Base-by-base conservation (phyloP, 2,888 invertebrate genomes). In the Phasia obesa region DNA sequence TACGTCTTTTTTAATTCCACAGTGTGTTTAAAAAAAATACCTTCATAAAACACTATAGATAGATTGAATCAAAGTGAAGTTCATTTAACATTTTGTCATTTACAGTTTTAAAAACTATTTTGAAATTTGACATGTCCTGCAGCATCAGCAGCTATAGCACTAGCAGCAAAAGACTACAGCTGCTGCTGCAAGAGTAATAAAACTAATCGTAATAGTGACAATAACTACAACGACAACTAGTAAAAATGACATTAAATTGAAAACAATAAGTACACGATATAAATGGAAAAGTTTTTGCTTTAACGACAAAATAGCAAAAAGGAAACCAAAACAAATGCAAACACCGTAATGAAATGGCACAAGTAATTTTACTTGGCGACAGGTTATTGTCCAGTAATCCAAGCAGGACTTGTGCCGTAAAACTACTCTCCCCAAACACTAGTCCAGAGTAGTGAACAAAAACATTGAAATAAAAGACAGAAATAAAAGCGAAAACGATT, bases 71-170 rank as follows among this genome's bases (percentile, higher is more conserved):
- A 19, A 75, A 47, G 86, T 87, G 87, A 88, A 88, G 86, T 87
- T 86, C 87, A 88, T 89, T 90, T 88, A 89, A 88, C 88, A 89
- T 88, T 89, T 90, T 89, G 89, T 88, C 90, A 89, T 87, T 90
- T 88, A 88, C 89, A 89, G 88, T 89, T 88, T 88, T 86, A 86
- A 88, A 88, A 89, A 90, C 88, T 87, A 87, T 88, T 89, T 88
- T 86, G 86, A 87, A 88, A 87, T 87, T 89, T 89, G 88, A 88
- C 87, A 88, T 86, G 85, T 77, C 84, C 71, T 80, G 81, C 74
- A 81, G 67, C 76, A 65, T 73, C 71, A 70, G 51, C 57, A 42
- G 67, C 27, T 67, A 62, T 2, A 64, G 51, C 49, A 42, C 47
- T 27, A 25, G 15, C 25, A 38, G 15, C 53, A 65, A 15, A 21